Evolutionary conservation across 2,113 vertebrate genomes (phyloP), one percentile per base, ranked within the genome.

Genomic region (Clarias macrocephalus): DNA sequence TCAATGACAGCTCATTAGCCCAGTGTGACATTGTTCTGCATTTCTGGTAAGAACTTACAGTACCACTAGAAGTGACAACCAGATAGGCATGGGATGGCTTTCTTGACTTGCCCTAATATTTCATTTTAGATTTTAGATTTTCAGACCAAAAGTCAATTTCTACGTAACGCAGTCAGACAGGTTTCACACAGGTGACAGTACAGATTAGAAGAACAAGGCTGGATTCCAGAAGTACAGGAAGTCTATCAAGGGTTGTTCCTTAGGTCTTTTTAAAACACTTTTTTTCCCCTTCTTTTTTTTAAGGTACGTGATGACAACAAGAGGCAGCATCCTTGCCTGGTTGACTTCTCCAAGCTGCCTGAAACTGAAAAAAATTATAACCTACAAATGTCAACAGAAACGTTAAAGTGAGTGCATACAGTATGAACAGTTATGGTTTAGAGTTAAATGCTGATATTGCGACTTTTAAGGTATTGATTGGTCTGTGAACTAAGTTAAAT

Each of bases 361-460:
- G 98, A 99, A 95, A 99, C 97, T 13, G 98, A 99, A 94, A 97
- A 97, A 93, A 99, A 98, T 94, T 99, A 99, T 91, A 99, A 99
- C 92, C 91, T 99, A 62, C 98, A 99, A 92, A 99, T 99, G 98
- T 99, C 98, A 88, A 97, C 97, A 16, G 98, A 99, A 96, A 99
- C 98, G n/a, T 94, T 99, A 21, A 99, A 99, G 98, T 99, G 92
- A 96, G 97, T 85, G 4, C 23, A 72, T 13, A 6, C 12, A 28
- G 54, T 57, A 21, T 19, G n/a, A 18, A 21, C 70, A 42, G 4
- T 42, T 42, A 25, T 11, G 42, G 52, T 75, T 48, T 70, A 70
- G 30, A 8, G 16, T 73, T 48, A 42, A 76, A n/a, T 76, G 42
- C 23, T 25, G 16, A 77, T 25, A 8, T 6, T n/a, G 21, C 16